phyloP scores from a whole-genome alignment of 2,113 vertebrate genomes.

The Caranx ignobilis region DNA sequence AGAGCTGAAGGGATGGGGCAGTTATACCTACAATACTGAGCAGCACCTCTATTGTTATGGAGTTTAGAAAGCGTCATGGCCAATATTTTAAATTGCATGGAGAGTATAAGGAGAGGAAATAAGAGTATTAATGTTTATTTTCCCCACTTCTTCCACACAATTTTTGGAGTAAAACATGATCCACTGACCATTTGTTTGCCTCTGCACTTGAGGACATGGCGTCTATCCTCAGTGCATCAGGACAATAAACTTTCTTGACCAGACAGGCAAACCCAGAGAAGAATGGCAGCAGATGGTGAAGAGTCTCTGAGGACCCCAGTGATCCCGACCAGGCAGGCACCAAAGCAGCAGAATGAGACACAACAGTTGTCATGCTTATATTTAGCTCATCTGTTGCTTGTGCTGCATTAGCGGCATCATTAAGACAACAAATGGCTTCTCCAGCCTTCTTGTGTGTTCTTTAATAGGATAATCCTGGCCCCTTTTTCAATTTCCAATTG shows the following conservation, averaged over 20 bases:
- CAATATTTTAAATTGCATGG: slow-evolving; percentile 1
- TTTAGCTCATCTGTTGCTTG: slow-evolving; percentile 79
- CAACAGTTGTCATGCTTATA: slow-evolving; percentile 82
- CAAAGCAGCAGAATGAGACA: slow-evolving; percentile 77
- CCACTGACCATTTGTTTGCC: slow-evolving; percentile 34
- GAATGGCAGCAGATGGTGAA: slow-evolving; percentile 77
- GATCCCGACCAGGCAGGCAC: slow-evolving; percentile 71
- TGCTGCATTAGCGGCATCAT: slow-evolving; percentile 77
- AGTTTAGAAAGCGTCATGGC: slow-evolving; percentile 28
- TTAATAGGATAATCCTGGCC: slow-evolving; percentile 68
- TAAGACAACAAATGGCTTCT: slow-evolving; percentile 76
- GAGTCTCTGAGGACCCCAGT: slow-evolving; percentile 68
- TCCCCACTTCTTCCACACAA: slow-evolving; percentile 2
- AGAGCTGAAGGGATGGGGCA: slow-evolving; percentile 60
- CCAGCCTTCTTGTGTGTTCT: slow-evolving; percentile 45
- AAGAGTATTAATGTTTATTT: slow-evolving; percentile 6
- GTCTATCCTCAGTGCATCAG: slow-evolving; percentile 38
- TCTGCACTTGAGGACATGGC: slow-evolving; percentile 23
- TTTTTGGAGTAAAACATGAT: slow-evolving; percentile 4
- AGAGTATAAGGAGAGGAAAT: not conserved
- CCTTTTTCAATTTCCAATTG: slow-evolving; percentile 56
- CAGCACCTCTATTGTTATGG: slow-evolving; percentile 55
- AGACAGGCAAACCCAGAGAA: slow-evolving; percentile 65
- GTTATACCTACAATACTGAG: slow-evolving; percentile 22
- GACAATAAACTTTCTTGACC: slow-evolving; percentile 73